phyloP scores from a whole-genome alignment of 2,888 invertebrate species.

The Theretra japonica region DNA sequence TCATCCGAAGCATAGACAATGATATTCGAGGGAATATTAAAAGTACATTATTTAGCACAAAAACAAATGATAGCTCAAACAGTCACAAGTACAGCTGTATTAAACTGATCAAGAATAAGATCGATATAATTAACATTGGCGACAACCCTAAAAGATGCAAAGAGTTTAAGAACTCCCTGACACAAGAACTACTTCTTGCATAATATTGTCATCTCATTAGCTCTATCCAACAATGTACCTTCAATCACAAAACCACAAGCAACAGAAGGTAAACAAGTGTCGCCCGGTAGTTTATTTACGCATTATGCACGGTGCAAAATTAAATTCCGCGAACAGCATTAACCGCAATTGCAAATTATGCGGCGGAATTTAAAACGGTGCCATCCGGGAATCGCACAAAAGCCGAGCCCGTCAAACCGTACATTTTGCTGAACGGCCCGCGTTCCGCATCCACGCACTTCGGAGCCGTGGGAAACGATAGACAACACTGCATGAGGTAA shows the following conservation, averaged over 20 bases:
- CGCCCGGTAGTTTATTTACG: constrained; percentile 22
- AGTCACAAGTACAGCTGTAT: too few species aligned
- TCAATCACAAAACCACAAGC: not conserved
- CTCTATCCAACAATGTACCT: not conserved
- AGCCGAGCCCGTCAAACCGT: constrained; percentile 45
- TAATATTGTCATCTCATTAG: not conserved
- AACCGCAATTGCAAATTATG: constrained; percentile 60
- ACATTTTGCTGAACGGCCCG: constrained; percentile 36
- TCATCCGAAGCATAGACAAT: too few species aligned
- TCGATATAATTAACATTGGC: too few species aligned
- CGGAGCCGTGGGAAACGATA: constrained; percentile 37
- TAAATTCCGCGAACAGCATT: constrained; percentile 55
- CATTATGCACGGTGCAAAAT: constrained; percentile 39
- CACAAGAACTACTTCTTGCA: too few species aligned
- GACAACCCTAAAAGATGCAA: too few species aligned
- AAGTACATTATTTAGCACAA: too few species aligned
- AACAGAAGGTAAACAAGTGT: constrained; percentile 21
- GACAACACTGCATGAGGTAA: constrained; percentile 32
- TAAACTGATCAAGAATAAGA: too few species aligned
- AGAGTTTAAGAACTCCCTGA: too few species aligned
- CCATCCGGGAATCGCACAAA: constrained; percentile 54
- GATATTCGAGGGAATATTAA: too few species aligned
- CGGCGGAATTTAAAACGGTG: constrained; percentile 53
- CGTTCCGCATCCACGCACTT: constrained; percentile 59
- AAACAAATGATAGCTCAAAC: too few species aligned